Evolutionary conservation across 2,113 vertebrate species (phyloP).

Genomic region (Dromaius novaehollandiae): DNA sequence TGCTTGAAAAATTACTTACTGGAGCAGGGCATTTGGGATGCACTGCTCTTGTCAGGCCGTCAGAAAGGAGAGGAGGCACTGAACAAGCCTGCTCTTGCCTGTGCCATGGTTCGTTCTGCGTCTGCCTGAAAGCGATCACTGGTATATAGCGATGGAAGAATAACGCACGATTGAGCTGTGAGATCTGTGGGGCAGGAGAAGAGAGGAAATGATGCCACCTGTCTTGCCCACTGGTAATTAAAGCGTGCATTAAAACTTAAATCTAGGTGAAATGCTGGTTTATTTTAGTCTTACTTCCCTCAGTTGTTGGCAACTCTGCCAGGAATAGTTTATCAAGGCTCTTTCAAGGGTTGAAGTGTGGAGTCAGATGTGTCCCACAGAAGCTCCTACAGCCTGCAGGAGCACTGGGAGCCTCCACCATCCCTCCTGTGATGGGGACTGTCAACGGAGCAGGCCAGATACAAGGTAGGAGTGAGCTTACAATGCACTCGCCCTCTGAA

Average conservation of each 20-base stretch:
- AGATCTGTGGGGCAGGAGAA: neutral
- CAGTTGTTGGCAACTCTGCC: neutral
- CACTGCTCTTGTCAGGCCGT: neutral
- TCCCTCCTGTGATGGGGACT: no score
- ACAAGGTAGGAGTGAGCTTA: no score
- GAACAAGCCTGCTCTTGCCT: neutral
- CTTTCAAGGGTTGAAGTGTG: neutral
- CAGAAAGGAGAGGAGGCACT: neutral
- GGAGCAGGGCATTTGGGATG: neutral
- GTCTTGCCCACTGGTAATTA: neutral
- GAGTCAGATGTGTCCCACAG: no score
- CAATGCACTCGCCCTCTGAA: no score
- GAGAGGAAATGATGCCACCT: neutral
- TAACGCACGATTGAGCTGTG: neutral
- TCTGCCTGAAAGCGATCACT: neutral
- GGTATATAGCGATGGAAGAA: neutral
- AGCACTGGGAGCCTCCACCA: no score
- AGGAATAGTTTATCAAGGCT: neutral
- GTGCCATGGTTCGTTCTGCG: neutral
- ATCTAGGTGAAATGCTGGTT: neutral
- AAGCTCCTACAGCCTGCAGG: neutral
- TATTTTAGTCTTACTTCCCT: neutral
- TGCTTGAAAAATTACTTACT: neutral
- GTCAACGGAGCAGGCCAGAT: no score
- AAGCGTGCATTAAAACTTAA: neutral